Evolutionary conservation across 1,140 invertebrate species (phyloP).

Genomic region (Drosophila fuyamai): DNA sequence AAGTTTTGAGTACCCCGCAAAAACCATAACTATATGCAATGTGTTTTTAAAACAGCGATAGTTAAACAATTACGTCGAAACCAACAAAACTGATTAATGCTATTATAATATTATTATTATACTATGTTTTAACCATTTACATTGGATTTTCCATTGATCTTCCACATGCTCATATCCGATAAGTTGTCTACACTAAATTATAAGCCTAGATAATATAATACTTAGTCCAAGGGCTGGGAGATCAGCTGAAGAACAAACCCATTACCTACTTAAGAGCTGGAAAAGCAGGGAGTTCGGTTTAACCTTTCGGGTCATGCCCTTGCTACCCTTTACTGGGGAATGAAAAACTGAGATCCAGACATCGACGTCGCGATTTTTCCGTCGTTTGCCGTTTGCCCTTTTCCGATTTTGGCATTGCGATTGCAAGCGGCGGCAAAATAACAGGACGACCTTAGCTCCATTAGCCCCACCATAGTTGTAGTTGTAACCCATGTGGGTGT

Average conservation of each 20-base stretch:
- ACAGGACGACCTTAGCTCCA: constrained; percentile 26
- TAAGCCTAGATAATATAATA: neutral
- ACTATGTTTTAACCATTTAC: too few relatives aligned
- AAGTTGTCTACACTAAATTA: neutral
- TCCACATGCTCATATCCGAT: too few relatives aligned
- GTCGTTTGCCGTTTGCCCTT: constrained; percentile 21
- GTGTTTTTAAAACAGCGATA: too few relatives aligned
- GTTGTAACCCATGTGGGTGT: constrained; percentile 32
- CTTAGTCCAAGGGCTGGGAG: neutral
- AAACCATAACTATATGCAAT: too few relatives aligned
- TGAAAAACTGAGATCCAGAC: constrained; percentile 27
- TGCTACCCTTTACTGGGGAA: constrained; percentile 18
- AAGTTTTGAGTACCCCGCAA: neutral
- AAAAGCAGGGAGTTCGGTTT: neutral
- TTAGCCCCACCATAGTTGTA: constrained; percentile 52
- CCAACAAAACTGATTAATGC: too few relatives aligned
- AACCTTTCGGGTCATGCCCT: constrained; percentile 2
- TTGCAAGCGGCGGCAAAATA: constrained; percentile 11
- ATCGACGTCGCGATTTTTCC: constrained; percentile 35
- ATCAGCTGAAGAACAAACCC: neutral
- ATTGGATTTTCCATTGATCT: too few relatives aligned
- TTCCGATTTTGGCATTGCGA: constrained; percentile 25
- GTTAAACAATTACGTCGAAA: too few relatives aligned
- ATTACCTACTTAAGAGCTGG: neutral
- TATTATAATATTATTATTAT: too few relatives aligned